These are phyloP conservation scores for Mus pahari DNA, from an alignment of 2,113 vertebrate genomes.

Conservation along the genomic window DNA sequence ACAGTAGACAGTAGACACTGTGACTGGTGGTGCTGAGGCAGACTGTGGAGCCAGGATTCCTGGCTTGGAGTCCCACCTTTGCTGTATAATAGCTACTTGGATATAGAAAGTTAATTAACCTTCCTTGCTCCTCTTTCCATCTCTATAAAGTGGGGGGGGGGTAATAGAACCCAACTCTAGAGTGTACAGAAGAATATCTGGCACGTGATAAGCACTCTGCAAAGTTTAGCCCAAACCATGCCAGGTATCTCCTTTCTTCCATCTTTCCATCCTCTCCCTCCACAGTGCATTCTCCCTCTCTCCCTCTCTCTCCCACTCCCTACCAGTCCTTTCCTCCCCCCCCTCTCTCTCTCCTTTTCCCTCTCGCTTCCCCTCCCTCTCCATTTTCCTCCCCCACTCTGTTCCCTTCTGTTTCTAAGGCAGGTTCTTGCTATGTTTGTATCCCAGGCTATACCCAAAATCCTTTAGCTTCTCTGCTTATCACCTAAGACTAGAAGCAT, in stretches of 20 bases:
- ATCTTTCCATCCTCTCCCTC: not conserved
- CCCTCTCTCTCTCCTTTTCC: too few species aligned
- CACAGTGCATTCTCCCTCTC: not conserved
- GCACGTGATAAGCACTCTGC: not conserved
- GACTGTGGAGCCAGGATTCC: not conserved
- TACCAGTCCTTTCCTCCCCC: accelerated
- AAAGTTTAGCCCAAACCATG: not conserved
- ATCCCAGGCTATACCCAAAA: not conserved
- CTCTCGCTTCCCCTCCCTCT: too few species aligned
- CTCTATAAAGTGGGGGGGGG: not conserved
- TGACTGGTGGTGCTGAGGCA: not conserved
- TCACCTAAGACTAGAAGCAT: not conserved
- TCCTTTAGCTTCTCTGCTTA: not conserved
- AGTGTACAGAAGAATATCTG: not conserved
- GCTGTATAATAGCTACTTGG: not conserved
- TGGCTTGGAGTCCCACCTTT: not conserved
- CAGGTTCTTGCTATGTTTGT: not conserved
- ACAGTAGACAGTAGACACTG: not conserved
- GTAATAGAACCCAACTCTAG: not conserved
- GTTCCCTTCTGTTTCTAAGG: not conserved
- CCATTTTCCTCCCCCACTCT: too few species aligned
- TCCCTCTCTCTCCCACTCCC: too few species aligned
- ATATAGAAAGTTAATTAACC: slow-evolving; percentile 43
- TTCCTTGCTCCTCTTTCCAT: not conserved
- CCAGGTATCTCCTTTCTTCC: not conserved